Conservation (phyloP, 2,888 invertebrate species). For the Cheilosia soror region DNA sequence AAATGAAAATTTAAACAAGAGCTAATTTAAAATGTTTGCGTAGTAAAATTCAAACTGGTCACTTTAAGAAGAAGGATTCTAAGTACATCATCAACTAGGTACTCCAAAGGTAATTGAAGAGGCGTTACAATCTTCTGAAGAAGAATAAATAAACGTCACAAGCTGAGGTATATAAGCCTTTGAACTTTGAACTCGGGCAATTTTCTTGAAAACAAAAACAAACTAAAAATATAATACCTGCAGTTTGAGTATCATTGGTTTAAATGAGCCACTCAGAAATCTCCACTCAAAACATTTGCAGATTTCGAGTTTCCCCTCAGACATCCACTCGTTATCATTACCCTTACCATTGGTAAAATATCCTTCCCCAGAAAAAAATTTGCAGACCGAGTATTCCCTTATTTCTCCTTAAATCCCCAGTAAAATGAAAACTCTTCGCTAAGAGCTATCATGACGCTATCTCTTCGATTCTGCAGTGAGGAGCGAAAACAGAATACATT, state of each 20-base stretch:
- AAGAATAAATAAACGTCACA: no score
- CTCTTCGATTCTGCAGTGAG: neutral
- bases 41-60: no score
- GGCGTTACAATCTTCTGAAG: no score
- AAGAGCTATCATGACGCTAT: constrained; percentile 14
- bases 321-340: constrained; percentile 19
- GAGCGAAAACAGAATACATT: no score
- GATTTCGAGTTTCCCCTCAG: constrained; percentile 1
- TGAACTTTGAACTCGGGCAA: no score
- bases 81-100: no score
- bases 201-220: no score
- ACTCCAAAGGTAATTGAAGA: no score
- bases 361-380: neutral
- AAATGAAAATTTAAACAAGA: no score
- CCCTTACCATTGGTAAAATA: neutral
- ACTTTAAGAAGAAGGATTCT: no score
- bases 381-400: constrained; percentile 10
- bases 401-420: constrained; percentile 36
- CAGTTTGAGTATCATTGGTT: constrained; percentile 27
- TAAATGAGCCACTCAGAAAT: constrained; percentile 4
- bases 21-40: no score
- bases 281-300: constrained; percentile 42
- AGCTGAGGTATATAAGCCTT: no score
- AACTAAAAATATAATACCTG: neutral
- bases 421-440: neutral